Evolutionary conservation across 2,888 invertebrate genomes (phyloP), one percentile per base, ranked within the genome.

Genomic region (Nebria brevicollis): DNA sequence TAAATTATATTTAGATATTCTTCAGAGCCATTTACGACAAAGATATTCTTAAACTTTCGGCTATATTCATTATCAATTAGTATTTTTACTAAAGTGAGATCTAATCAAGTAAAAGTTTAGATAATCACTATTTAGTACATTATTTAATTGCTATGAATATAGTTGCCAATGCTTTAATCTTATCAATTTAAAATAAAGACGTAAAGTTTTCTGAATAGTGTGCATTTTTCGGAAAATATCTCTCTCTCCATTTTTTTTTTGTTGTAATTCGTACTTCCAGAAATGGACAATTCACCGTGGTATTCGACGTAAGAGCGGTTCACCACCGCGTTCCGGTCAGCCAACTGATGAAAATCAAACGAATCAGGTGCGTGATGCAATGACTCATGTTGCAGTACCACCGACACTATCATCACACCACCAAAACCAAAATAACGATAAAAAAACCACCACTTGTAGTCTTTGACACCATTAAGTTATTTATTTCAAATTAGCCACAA

Each of bases 231-330:
- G 70, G 13, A 54, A 77, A 2, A 6, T 54, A 20, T 54, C 54
- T 54, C 54, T 54, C 54, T 54, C 1, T 54, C 54, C 54, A 54
- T 54, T 8, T 54, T 34, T 34, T 34, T 20, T 20, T 43, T 43
- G 43, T 72, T 79, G 74, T 70, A 70, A 74, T 74, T 79, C 26
- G 74, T 79, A 85, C 88, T 91, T 91, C 87, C 93, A 94, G 94
- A 94, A 94, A 93, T 94, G 94, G 95, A 94, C 93, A 90, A 92
- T 93, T 91, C 94, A 94, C 90, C 94, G 94, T 88, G 94, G 94
- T 91, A 93, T 94, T 89, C 93, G 94, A 87, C 94, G 94, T 89
- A 94, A 94, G 90, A 92, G 92, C 89, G 91, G 91, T 88, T 90
- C 91, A 85, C 90, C 91, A 84, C 90, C 91, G 86, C 90, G 90